Percentiles rank a stretch among this genome's conserved stretches.
phyloP scores from a whole-genome alignment of 2,888 invertebrate genomes.

The Clistopyga incitator region DNA sequence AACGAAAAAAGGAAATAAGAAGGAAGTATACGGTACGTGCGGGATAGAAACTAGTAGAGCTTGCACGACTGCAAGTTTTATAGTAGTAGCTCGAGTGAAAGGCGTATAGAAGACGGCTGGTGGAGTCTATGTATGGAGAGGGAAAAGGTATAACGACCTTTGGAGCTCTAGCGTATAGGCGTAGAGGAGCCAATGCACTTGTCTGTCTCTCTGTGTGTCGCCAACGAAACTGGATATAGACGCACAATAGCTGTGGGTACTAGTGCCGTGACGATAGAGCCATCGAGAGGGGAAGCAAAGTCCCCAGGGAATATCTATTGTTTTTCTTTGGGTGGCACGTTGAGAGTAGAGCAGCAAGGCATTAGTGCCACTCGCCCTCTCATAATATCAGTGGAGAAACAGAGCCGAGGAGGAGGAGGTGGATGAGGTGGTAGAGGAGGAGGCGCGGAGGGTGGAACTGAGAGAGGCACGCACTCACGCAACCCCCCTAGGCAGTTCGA shows the following conservation, averaged over 20 bases:
- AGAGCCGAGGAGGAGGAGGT: not conserved
- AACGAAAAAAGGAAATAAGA: slow-evolving; percentile 33
- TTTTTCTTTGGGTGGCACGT: slow-evolving; percentile 48
- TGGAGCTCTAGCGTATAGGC: not conserved
- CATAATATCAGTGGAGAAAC: slow-evolving; percentile 63
- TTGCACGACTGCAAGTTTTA: slow-evolving; percentile 25
- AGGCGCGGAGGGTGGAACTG: not conserved
- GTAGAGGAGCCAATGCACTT: slow-evolving; percentile 30
- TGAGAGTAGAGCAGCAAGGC: slow-evolving; percentile 54
- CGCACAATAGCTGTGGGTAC: slow-evolving; percentile 30
- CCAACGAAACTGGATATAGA: slow-evolving; percentile 13
- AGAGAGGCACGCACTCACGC: slow-evolving; percentile 31
- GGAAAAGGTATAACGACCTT: slow-evolving; percentile 24
- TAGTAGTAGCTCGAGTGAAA: slow-evolving; percentile 44
- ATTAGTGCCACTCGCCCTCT: slow-evolving; percentile 70
- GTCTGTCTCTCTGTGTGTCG: slow-evolving; percentile 18
- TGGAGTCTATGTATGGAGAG: not conserved
- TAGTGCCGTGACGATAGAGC: slow-evolving; percentile 7
- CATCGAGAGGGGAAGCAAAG: slow-evolving; percentile 26
- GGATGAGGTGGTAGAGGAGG: not conserved
- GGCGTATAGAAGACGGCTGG: slow-evolving; percentile 1
- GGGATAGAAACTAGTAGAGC: slow-evolving; percentile 31
- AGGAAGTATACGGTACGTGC: slow-evolving; percentile 33
- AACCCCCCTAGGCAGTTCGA: slow-evolving; percentile 32
- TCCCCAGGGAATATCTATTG: slow-evolving; percentile 59